Conservation (phyloP, 2,797 vertebrate genomes). For the Streptopelia turtur region DNA sequence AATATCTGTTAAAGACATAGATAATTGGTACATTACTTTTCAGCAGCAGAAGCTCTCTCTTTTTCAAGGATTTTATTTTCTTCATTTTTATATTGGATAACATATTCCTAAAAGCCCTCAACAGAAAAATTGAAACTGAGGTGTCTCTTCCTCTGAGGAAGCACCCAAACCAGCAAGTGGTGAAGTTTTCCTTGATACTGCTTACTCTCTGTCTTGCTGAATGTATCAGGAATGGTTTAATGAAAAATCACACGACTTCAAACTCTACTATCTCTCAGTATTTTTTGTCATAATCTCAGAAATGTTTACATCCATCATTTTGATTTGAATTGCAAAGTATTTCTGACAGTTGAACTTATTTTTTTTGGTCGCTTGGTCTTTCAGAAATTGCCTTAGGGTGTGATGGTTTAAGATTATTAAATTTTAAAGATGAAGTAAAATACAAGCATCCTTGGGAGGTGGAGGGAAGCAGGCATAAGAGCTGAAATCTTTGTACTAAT, state of each 20-base stretch:
- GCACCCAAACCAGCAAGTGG: not conserved
- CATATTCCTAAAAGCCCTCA: not conserved
- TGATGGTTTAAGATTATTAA: not conserved
- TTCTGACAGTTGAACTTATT: not conserved
- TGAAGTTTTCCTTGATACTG: not conserved
- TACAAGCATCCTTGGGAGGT: not conserved
- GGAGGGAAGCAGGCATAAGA: not conserved
- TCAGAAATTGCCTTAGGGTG: not conserved
- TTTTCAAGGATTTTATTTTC: not conserved
- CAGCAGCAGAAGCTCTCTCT: not conserved
- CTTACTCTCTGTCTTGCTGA: not conserved
- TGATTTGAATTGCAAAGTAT: not conserved
- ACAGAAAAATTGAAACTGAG: not conserved
- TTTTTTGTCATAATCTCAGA: not conserved
- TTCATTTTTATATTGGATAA: not conserved
- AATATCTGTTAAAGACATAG: not conserved
- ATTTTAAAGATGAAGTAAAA: not conserved
- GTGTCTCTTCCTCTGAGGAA: not conserved
- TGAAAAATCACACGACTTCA: not conserved
- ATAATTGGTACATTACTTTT: not conserved
- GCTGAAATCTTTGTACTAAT: not conserved
- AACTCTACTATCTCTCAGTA: not conserved
- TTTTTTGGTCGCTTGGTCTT: not conserved
- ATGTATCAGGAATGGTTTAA: not conserved
- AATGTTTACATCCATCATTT: not conserved